These are phyloP conservation scores for Idaea aversata DNA, from an alignment of 2,888 invertebrate species.

Conservation along the genomic window DNA sequence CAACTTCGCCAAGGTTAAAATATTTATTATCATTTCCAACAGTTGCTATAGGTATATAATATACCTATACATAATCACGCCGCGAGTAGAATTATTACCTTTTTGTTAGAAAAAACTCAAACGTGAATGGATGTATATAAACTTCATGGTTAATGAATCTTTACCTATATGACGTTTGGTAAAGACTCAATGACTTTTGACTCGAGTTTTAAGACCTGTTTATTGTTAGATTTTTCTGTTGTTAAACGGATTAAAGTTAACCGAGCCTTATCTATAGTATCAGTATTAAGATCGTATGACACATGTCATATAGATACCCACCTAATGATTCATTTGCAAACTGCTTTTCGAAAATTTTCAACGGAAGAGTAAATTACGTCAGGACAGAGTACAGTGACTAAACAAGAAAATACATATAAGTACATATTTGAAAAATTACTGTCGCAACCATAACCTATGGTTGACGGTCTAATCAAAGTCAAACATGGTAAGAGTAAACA, in stretches of 20 bases:
- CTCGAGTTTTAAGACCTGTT: neutral
- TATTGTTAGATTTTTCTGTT: neutral
- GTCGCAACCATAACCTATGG: conserved; percentile 45
- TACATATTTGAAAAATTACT: conserved; percentile 21
- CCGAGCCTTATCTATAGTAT: conserved; percentile 17
- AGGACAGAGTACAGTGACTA: conserved; percentile 33
- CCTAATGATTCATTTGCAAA: conserved; percentile 36
- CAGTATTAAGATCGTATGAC: conserved; percentile 28
- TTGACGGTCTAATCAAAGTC: conserved; percentile 54
- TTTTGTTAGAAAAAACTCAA: neutral
- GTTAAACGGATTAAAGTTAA: neutral
- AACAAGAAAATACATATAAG: conserved; percentile 27
- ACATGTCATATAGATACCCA: conserved; percentile 22
- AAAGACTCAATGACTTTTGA: neutral
- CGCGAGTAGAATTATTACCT: neutral
- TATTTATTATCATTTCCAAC: conserved; percentile 27
- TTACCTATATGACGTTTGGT: neutral
- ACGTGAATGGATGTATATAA: neutral
- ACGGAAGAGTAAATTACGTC: conserved; percentile 38
- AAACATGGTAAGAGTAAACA: conserved; percentile 51
- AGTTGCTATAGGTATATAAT: neutral
- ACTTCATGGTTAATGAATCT: neutral
- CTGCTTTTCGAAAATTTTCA: conserved; percentile 30
- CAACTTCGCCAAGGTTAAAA: conserved; percentile 24
- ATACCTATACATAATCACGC: neutral